These are phyloP conservation scores for Ceratotherium simum DNA, from an alignment of 2,113 vertebrate genomes.

Conservation along the genomic window DNA sequence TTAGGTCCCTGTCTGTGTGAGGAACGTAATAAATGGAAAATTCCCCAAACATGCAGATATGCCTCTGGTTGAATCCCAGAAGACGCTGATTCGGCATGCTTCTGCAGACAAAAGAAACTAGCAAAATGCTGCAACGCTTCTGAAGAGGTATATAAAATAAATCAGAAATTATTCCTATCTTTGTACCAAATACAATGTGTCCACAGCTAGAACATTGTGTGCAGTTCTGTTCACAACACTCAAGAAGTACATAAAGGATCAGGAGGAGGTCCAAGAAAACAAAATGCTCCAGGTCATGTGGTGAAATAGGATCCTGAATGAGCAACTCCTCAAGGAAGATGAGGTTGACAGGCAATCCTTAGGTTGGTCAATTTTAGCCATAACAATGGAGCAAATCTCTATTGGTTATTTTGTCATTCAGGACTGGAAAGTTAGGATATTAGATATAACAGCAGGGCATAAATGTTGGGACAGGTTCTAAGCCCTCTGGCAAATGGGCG, in stretches of 20 bases:
- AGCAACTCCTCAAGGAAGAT: neutral
- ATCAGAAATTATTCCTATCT: slow-evolving; percentile 11
- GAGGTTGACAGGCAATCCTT: neutral
- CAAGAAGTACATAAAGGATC: neutral
- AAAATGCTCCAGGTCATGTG: neutral
- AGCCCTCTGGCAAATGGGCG: neutral
- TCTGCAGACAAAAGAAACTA: slow-evolving; percentile 18
- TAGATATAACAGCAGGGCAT: neutral
- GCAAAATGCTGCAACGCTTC: neutral
- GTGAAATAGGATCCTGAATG: neutral
- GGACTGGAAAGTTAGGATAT: neutral
- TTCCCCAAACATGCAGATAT: neutral
- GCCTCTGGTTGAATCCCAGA: neutral
- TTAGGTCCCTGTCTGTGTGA: neutral
- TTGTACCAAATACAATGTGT: neutral
- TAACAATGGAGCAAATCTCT: neutral
- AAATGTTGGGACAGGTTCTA: neutral
- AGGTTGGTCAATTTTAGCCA: neutral
- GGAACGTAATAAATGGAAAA: slow-evolving; percentile 22
- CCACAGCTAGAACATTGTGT: neutral
- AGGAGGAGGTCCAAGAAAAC: neutral
- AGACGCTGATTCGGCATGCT: neutral
- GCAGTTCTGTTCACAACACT: neutral
- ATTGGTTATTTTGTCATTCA: neutral
- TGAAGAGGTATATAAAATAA: slow-evolving; percentile 15